A percentile compares a stretch with the other conserved stretches of the same genome.
Conservation (phyloP, 1,140 invertebrate species). For the Ganaspis sp. region DNA sequence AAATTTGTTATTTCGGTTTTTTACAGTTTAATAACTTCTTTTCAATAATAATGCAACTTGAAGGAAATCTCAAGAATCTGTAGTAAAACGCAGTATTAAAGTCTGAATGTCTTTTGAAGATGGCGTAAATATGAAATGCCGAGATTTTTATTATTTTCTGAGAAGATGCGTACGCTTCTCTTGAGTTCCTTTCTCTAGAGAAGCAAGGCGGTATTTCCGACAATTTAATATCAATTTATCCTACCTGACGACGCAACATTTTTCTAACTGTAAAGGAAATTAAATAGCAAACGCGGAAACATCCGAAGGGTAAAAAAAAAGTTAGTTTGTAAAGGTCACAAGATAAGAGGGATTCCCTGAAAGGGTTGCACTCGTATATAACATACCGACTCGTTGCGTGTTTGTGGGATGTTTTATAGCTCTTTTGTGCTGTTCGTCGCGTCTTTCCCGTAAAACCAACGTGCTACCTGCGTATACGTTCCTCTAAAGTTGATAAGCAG, state of each 20-base stretch:
- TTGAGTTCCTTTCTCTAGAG: background rate
- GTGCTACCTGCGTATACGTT: conserved; percentile 41
- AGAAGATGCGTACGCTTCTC: background rate
- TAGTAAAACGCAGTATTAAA: conserved; percentile 15
- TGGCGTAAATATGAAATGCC: conserved; percentile 11
- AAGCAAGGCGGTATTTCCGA: background rate
- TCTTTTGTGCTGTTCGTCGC: conserved; percentile 54
- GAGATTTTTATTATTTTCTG: conserved; percentile 28
- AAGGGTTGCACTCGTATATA: conserved; percentile 35
- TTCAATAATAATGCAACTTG: background rate
- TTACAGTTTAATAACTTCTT: background rate
- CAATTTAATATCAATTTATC: conserved; percentile 30
- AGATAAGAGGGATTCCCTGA: conserved; percentile 34
- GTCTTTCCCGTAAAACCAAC: conserved; percentile 37
- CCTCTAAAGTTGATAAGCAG: background rate
- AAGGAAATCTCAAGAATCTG: conserved; percentile 6
- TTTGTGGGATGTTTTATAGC: conserved; percentile 56
- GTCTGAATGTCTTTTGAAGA: conserved; percentile 7
- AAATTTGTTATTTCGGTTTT: background rate
- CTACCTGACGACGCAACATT: background rate
- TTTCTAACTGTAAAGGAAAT: conserved; percentile 38
- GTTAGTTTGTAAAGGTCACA: conserved; percentile 36
- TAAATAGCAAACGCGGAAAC: conserved; percentile 39
- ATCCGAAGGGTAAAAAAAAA: conserved; percentile 31
- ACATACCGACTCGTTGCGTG: conserved; percentile 34